These are phyloP conservation scores for Antennarius maculatus DNA, from an alignment of 2,797 vertebrate species.

Conservation along the genomic window DNA sequence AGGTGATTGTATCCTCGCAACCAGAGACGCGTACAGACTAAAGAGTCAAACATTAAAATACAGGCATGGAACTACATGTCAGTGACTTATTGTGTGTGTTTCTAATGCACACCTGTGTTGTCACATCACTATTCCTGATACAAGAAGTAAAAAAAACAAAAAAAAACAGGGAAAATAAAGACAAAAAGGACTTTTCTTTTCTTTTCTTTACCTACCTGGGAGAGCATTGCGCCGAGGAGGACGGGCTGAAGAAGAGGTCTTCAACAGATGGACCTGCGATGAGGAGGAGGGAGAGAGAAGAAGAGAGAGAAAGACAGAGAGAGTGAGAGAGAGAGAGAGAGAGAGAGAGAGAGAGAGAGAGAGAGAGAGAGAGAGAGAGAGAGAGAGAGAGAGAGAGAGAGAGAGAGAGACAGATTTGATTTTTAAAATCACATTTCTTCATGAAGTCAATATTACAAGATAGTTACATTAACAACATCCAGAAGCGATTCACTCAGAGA, in stretches of 20 bases:
- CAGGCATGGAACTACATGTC: not conserved
- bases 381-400: constrained; percentile 7
- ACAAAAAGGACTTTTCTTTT: too few species aligned
- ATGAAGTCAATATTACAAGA: too few species aligned
- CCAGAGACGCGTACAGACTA: constrained; percentile 33
- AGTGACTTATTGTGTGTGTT: not conserved
- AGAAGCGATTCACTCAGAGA: too few species aligned
- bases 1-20: constrained; percentile 48
- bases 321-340: constrained; percentile 1
- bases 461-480: too few species aligned
- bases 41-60: not conserved
- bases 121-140: not conserved
- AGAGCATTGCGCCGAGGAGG: constrained; percentile 26
- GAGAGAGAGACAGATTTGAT: too few species aligned
- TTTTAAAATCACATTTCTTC: too few species aligned
- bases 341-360: not conserved
- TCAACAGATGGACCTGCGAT: constrained; percentile 7
- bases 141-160: not conserved
- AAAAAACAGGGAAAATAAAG: too few species aligned
- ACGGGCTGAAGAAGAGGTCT: constrained; percentile 22
- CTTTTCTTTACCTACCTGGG: constrained; percentile 52
- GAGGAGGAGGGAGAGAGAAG: constrained; percentile 29
- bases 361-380: not conserved
- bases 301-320: constrained; percentile 14
- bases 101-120: not conserved